A percentile compares a stretch with the other conserved stretches of the same genome.
Conservation (phyloP, 2,888 invertebrate genomes). For the Odiellus spinosus region DNA sequence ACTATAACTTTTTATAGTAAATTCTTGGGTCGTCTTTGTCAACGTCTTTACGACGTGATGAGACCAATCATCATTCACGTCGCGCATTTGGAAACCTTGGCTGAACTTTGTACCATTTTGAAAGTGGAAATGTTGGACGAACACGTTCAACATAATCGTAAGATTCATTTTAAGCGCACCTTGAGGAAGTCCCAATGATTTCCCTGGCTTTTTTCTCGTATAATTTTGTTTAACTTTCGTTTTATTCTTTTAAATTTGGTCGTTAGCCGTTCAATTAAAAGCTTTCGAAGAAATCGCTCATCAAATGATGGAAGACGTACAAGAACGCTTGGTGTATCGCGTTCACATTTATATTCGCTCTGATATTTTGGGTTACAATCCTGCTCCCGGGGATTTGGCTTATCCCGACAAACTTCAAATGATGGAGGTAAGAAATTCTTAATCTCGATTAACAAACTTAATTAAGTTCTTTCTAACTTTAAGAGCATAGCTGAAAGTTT, state of each 20-base stretch:
- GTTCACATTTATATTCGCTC: conserved; percentile 83
- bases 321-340: conserved; percentile 87
- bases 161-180: conserved; percentile 27
- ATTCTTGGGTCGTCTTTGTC: conserved; percentile 70
- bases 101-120: conserved; percentile 87
- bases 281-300: conserved; percentile 61
- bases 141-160: conserved; percentile 66
- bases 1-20: conserved; percentile 25
- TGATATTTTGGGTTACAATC: conserved; percentile 60
- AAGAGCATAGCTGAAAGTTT: conserved; percentile 33
- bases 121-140: conserved; percentile 71
- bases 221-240: not conserved
- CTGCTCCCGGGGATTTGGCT: conserved; percentile 87
- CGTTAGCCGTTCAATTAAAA: conserved; percentile 45
- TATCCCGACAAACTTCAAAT: conserved; percentile 94
- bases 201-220: not conserved
- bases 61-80: conserved; percentile 89
- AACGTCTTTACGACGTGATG: conserved; percentile 73
- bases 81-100: conserved; percentile 89
- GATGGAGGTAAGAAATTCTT: conserved; percentile 57
- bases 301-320: conserved; percentile 80
- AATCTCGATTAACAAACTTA: conserved; percentile 4
- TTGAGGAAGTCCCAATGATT: too few species aligned
- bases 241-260: conserved; percentile 5
- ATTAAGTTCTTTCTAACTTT: conserved; percentile 9